Evolutionary conservation across 2,113 vertebrate genomes (phyloP), one percentile per base, ranked within the genome.

Genomic region (Brachyhypopomus occidentalis): DNA sequence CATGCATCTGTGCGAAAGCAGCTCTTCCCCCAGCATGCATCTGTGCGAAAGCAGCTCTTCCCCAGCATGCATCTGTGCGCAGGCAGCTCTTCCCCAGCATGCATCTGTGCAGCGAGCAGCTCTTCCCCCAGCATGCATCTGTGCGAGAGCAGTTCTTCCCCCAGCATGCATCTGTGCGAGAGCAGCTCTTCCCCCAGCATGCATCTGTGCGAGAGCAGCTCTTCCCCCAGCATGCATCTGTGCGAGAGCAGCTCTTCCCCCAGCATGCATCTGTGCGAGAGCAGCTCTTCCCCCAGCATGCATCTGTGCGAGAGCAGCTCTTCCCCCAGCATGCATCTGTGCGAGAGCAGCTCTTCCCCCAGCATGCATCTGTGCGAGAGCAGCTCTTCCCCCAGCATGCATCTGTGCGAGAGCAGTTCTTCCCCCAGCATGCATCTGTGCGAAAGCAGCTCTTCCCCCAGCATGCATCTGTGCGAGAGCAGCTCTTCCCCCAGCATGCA

Each of bases 401-500:
- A n/a, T n/a, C n/a, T 8, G 36, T 69, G 77, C 66, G 25, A 77
- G 81, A 16, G 81, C 22, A 19, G 69, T 73, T 77, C 67, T 83
- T 85, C 75, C 80, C 72, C n/a, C n/a, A n/a, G n/a, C n/a, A n/a
- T n/a, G n/a, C n/a, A n/a, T n/a, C n/a, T 8, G 36, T 69, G 77
- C 66, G 25, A 77, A 77, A 16, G 81, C 22, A 19, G 69, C 77
- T 77, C 67, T 83, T 85, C 75, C 80, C 72, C n/a, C n/a, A n/a
- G n/a, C n/a, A n/a, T n/a, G n/a, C n/a, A n/a, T n/a, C n/a, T 8
- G 36, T 69, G 77, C 66, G 25, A 77, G 81, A 16, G 81, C 22
- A 19, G 69, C 77, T 77, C 67, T 83, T 85, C 75, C 80, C 72
- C n/a, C n/a, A n/a, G n/a, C n/a, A n/a, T n/a, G n/a, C n/a, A n/a